These are phyloP conservation scores for Spisula subtruncata DNA, from an alignment of 2,888 invertebrate species.

Conservation along the genomic window DNA sequence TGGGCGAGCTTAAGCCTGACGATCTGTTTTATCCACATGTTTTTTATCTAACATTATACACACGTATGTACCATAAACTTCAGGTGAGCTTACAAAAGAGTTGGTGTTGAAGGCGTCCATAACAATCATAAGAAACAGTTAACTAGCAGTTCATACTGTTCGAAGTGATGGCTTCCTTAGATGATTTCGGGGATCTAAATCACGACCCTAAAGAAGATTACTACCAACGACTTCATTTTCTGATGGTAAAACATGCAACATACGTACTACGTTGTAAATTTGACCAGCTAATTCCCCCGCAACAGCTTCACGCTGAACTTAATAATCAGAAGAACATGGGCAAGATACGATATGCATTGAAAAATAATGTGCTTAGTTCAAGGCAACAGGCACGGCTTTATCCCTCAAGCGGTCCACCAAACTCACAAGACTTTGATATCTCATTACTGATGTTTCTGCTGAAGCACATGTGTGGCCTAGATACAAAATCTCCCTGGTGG, in stretches of 20 bases:
- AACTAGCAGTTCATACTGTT: neutral
- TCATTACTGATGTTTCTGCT: constrained; percentile 21
- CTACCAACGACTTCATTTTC: constrained; percentile 23
- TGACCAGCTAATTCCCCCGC: neutral
- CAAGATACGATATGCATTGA: neutral
- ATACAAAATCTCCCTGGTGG: constrained; percentile 27
- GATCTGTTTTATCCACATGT: too few species aligned
- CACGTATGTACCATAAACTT: too few species aligned
- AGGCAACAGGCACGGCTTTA: neutral
- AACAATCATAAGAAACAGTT: too few species aligned
- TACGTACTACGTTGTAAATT: neutral
- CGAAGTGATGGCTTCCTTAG: neutral
- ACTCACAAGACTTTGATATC: constrained; percentile 29
- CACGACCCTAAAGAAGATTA: constrained; percentile 15
- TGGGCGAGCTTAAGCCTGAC: too few species aligned
- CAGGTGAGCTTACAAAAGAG: too few species aligned
- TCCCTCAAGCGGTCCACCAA: neutral
- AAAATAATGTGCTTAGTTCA: neutral
- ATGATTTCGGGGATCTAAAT: neutral
- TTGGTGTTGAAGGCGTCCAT: too few species aligned
- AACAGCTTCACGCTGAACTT: neutral
- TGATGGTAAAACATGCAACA: constrained; percentile 20
- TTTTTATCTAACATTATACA: too few species aligned
- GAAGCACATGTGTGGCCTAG: constrained; percentile 19
- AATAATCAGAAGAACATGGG: neutral